Conservation (phyloP, 2,113 vertebrate species). For the Saccopteryx leptura region DNA sequence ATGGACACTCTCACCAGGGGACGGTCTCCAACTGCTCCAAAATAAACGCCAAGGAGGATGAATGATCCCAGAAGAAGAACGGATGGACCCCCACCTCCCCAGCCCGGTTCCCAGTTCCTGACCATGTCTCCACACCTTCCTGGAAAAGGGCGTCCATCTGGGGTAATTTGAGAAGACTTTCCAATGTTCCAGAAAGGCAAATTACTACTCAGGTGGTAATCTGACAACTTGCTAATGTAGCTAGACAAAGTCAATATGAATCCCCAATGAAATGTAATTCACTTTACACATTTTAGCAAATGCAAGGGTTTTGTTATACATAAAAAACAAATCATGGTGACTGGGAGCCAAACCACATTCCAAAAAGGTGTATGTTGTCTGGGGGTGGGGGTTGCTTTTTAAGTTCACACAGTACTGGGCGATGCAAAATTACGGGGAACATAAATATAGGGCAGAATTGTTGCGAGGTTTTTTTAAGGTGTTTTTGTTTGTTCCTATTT, state of each 20-base stretch:
- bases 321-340: background rate
- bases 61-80: background rate
- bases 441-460: background rate
- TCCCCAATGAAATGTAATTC: slow-evolving; percentile 26
- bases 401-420: background rate
- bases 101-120: background rate
- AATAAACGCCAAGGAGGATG: background rate
- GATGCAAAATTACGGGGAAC: slow-evolving; percentile 5
- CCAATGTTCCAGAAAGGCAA: background rate
- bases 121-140: background rate
- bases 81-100: background rate
- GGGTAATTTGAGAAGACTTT: background rate
- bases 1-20: background rate
- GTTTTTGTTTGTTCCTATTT: background rate
- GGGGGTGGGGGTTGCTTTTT: background rate
- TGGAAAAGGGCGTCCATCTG: background rate
- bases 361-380: background rate
- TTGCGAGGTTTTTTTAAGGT: background rate
- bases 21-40: background rate
- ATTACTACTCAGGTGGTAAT: slow-evolving; percentile 7
- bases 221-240: slow-evolving; percentile 10
- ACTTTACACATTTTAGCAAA: slow-evolving; percentile 36
- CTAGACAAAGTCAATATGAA: background rate
- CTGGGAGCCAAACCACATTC: slow-evolving; percentile 30
- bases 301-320: background rate